Conservation (phyloP, 2,113 vertebrate genomes). For the Centropus bengalensis region DNA sequence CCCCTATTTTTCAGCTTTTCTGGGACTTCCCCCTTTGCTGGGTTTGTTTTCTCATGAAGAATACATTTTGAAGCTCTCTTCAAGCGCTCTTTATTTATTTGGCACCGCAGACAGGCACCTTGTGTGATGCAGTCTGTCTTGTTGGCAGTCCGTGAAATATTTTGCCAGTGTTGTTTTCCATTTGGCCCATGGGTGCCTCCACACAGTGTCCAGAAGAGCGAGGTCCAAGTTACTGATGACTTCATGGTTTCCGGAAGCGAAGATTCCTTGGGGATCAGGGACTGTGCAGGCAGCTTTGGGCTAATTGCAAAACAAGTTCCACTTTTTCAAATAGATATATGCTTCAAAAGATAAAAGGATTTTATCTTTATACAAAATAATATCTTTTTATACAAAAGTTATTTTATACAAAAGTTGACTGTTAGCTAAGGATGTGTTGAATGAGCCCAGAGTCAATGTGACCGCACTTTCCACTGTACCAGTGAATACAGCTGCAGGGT, state of each 20-base stretch:
- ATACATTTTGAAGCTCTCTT: background rate
- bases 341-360: background rate
- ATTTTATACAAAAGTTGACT: accelerated
- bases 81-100: background rate
- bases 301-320: background rate
- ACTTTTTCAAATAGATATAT: background rate
- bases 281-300: background rate
- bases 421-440: background rate
- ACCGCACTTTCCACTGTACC: background rate
- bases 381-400: accelerated
- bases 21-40: accelerated
- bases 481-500: background rate
- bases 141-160: background rate
- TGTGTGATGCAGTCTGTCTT: background rate
- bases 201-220: background rate
- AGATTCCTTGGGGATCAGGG: background rate
- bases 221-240: background rate
- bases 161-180: background rate
- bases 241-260: background rate
- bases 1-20: background rate
- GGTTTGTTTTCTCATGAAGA: background rate
- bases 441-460: background rate
- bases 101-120: background rate
- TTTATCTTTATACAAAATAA: background rate
- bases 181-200: background rate